phyloP scores from a whole-genome alignment of 2,113 vertebrate genomes.

The Gymnocephalus cernua region DNA sequence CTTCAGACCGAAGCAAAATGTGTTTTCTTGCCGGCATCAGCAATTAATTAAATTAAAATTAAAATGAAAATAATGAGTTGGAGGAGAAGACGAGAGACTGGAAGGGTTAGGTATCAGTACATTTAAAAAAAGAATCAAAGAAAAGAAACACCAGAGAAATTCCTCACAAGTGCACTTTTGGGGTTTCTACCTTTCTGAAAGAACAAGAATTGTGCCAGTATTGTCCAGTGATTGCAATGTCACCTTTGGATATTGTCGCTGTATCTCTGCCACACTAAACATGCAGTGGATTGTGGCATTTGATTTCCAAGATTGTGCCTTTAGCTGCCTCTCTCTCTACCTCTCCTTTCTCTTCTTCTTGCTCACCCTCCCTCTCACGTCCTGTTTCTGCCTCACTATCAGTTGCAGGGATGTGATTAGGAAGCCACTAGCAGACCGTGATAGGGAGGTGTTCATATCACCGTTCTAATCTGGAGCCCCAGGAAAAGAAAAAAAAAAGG shows the following conservation, averaged over 20 bases:
- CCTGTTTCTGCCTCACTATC: conserved; percentile 59
- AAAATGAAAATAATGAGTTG: too few species aligned
- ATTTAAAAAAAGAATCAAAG: conserved; percentile 50
- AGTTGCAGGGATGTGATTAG: conserved; percentile 68
- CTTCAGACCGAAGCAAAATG: conserved; percentile 82
- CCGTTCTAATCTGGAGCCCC: conserved; percentile 63
- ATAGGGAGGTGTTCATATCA: conserved; percentile 67
- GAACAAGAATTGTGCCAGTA: conserved; percentile 17
- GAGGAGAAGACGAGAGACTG: conserved; percentile 65
- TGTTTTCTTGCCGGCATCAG: conserved; percentile 83
- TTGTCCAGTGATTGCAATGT: conserved; percentile 67
- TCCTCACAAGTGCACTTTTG: conserved; percentile 55
- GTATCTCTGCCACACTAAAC: conserved; percentile 42
- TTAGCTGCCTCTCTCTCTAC: conserved; percentile 29
- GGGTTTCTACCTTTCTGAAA: conserved; percentile 7
- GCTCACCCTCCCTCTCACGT: conserved; percentile 47
- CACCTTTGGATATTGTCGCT: conserved; percentile 59
- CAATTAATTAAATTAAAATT: too few species aligned
- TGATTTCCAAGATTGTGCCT: conserved; percentile 68
- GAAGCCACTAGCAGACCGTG: conserved; percentile 58
- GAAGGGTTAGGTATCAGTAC: conserved; percentile 65
- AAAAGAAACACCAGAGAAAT: conserved; percentile 49
- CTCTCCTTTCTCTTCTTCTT: conserved; percentile 36
- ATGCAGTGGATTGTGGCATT: conserved; percentile 48
- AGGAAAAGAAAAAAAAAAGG: conserved; percentile 45